phyloP scores from a whole-genome alignment of 2,797 vertebrate species.

The Microctenopoma steveboyesi region DNA sequence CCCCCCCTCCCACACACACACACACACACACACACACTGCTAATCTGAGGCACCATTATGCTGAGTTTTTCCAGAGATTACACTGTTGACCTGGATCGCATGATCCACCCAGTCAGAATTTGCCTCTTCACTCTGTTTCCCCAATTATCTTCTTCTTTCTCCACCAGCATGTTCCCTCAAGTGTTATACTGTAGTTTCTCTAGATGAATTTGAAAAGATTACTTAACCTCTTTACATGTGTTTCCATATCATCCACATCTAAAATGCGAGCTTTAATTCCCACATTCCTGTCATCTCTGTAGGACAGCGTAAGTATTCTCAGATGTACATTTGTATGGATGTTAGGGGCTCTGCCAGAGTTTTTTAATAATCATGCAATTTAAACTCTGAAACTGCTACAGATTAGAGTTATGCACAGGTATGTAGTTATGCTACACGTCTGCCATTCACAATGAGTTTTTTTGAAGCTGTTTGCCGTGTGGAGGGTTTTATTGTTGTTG shows the following conservation, averaged over 20 bases:
- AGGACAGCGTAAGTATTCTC: too few relatives aligned
- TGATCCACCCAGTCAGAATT: conserved; percentile 30
- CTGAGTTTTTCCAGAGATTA: conserved; percentile 55
- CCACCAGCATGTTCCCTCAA: neutral
- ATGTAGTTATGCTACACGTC: neutral
- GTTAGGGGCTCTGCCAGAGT: too few relatives aligned
- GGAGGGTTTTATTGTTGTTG: conserved; percentile 1
- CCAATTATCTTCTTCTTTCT: neutral
- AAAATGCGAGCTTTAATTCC: too few relatives aligned
- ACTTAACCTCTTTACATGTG: too few relatives aligned
- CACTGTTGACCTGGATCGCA: conserved; percentile 45
- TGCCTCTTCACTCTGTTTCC: neutral
- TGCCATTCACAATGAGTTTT: conserved; percentile 6
- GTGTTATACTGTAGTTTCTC: neutral
- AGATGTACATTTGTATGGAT: too few relatives aligned
- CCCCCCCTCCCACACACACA: neutral
- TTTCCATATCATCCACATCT: neutral
- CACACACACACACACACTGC: conserved; percentile 32
- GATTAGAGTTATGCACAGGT: too few relatives aligned
- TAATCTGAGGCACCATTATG: conserved; percentile 58
- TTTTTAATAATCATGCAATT: too few relatives aligned
- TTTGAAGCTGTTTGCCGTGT: neutral
- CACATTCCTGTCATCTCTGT: too few relatives aligned
- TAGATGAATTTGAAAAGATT: neutral
- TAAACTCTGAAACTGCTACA: too few relatives aligned